Conservation (phyloP, 2,113 vertebrate species). For the Malaclemys terrapin region DNA sequence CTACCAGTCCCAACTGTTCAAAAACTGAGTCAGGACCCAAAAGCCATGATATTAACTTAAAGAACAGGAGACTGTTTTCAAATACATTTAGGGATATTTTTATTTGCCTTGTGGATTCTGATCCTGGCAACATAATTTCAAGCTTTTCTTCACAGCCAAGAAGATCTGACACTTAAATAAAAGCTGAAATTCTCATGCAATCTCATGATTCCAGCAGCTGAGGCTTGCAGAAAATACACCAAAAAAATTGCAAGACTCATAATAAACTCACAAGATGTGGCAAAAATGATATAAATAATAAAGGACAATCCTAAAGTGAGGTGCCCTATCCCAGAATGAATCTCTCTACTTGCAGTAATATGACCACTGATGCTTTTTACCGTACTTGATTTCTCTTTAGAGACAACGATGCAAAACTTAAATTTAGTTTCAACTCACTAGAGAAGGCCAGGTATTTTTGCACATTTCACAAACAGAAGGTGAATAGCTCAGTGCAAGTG, state of each 20-base stretch:
- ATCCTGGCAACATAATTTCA: neutral
- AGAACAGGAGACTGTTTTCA: neutral
- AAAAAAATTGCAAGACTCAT: neutral
- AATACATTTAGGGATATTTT: neutral
- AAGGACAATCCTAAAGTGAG: neutral
- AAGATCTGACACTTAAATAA: neutral
- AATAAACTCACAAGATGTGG: neutral
- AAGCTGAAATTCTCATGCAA: neutral
- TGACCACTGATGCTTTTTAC: constrained; percentile 11
- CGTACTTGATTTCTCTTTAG: constrained; percentile 35
- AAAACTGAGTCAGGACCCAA: neutral
- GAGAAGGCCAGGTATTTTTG: neutral
- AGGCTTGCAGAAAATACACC: neutral
- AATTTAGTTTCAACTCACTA: neutral
- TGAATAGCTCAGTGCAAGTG: constrained; percentile 40
- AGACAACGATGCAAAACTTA: neutral
- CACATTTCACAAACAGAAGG: constrained; percentile 37
- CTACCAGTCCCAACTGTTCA: neutral
- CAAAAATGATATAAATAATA: neutral
- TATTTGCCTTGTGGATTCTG: neutral
- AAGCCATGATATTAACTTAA: accelerated
- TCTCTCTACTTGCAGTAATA: neutral
- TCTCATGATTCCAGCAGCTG: constrained; percentile 6
- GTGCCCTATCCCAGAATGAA: constrained; percentile 5
- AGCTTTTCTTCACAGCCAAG: neutral